These are phyloP conservation scores for Agonum fuliginosum DNA, from an alignment of 2,888 invertebrate species.

Conservation along the genomic window DNA sequence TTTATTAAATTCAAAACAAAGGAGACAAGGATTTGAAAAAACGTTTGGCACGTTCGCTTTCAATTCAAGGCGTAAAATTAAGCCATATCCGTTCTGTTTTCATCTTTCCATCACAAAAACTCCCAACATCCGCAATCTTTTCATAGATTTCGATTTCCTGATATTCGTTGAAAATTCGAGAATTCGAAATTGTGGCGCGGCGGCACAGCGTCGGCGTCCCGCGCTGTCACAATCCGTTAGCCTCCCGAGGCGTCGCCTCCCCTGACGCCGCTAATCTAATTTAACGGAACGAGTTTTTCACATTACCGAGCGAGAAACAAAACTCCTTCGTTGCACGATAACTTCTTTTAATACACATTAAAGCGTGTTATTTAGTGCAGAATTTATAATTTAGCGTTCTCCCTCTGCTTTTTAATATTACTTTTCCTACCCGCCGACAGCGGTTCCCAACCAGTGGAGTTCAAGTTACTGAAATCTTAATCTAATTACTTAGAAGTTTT, in stretches of 20 bases:
- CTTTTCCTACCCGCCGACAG: slow-evolving; percentile 14
- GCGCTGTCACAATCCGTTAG: slow-evolving; percentile 48
- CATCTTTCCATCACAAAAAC: not conserved
- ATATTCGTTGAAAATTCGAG: not conserved
- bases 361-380: slow-evolving; percentile 59
- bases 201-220: not conserved
- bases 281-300: slow-evolving; percentile 59
- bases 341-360: slow-evolving; percentile 60
- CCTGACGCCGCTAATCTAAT: slow-evolving; percentile 56
- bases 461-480: not conserved
- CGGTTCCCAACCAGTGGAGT: slow-evolving; percentile 22
- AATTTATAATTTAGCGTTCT: slow-evolving; percentile 59
- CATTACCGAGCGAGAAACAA: slow-evolving; percentile 57
- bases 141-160: slow-evolving; percentile 15
- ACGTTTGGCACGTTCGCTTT: not conserved
- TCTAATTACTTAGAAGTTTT: not conserved
- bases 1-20: no score
- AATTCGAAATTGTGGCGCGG: slow-evolving; percentile 1
- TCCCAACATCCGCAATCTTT: not conserved
- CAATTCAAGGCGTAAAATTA: slow-evolving; percentile 21
- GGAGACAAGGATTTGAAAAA: no score
- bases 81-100: not conserved
- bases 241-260: slow-evolving; percentile 25
- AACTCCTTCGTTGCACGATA: slow-evolving; percentile 52
- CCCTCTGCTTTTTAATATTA: slow-evolving; percentile 52